Evolutionary conservation across 1,140 invertebrate species (phyloP).

Genomic region (Periplaneta americana): DNA sequence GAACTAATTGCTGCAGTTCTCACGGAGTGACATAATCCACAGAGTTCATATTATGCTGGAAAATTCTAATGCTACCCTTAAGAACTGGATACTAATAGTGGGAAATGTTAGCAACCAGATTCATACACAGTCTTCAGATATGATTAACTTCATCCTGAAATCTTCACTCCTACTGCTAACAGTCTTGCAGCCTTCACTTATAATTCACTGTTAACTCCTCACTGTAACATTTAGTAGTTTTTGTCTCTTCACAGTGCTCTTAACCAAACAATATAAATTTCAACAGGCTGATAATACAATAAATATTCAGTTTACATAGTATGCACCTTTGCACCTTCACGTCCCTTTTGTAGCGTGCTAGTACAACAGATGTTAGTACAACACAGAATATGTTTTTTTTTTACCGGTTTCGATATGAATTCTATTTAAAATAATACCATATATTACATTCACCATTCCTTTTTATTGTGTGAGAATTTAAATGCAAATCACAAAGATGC

Average conservation of each 20-base stretch:
- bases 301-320: neutral
- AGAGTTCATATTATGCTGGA: neutral
- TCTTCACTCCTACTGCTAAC: neutral
- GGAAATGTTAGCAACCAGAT: neutral
- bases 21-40: neutral
- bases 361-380: neutral
- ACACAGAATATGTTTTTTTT: neutral
- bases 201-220: neutral
- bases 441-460: neutral
- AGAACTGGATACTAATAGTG: neutral
- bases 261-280: neutral
- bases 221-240: too few relatives aligned
- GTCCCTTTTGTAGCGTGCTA: neutral
- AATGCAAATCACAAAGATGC: neutral
- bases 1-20: neutral
- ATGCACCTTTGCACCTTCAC: neutral
- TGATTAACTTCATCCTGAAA: too few relatives aligned
- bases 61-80: neutral
- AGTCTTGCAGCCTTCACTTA: neutral
- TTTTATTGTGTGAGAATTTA: neutral
- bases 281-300: neutral
- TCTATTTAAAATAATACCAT: neutral
- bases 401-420: neutral
- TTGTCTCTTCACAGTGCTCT: neutral
- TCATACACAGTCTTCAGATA: neutral